A percentile compares a stretch with the other conserved stretches of the same genome.
Evolutionary conservation across 2,888 invertebrate genomes (phyloP).

Genomic region (Conistra vaccinii): DNA sequence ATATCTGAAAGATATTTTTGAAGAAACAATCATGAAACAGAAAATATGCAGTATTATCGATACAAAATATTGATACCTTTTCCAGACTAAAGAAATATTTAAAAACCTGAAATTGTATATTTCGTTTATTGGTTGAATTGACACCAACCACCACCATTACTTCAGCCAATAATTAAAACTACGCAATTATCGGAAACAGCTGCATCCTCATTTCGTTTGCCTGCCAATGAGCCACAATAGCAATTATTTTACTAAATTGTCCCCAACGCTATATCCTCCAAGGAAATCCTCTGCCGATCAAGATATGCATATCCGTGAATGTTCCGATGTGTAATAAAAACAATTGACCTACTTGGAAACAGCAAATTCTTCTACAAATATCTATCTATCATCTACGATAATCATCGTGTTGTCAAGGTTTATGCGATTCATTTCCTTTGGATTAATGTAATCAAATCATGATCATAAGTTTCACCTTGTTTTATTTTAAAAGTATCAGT

Average conservation of each 20-base stretch:
- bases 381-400: constrained; percentile 10
- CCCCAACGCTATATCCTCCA: constrained; percentile 31
- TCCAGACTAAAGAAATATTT: neutral
- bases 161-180: constrained; percentile 8
- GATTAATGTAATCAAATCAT: constrained; percentile 10
- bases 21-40: no score
- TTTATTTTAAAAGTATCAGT: neutral
- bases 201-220: constrained; percentile 21
- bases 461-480: neutral
- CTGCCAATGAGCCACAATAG: constrained; percentile 26
- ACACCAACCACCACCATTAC: constrained; percentile 11
- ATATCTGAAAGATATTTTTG: no score
- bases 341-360: constrained; percentile 27
- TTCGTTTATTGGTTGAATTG: neutral
- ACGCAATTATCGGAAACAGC: constrained; percentile 9
- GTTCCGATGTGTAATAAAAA: constrained; percentile 28
- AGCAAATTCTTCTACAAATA: neutral
- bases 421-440: constrained; percentile 13
- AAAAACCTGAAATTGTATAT: neutral
- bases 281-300: constrained; percentile 57
- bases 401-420: constrained; percentile 22
- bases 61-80: neutral
- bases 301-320: constrained; percentile 42
- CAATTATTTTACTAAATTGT: constrained; percentile 45
- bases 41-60: neutral